Evolutionary conservation across 2,113 vertebrate genomes (phyloP), one percentile per base, ranked within the genome.

Genomic region (Conger conger): DNA sequence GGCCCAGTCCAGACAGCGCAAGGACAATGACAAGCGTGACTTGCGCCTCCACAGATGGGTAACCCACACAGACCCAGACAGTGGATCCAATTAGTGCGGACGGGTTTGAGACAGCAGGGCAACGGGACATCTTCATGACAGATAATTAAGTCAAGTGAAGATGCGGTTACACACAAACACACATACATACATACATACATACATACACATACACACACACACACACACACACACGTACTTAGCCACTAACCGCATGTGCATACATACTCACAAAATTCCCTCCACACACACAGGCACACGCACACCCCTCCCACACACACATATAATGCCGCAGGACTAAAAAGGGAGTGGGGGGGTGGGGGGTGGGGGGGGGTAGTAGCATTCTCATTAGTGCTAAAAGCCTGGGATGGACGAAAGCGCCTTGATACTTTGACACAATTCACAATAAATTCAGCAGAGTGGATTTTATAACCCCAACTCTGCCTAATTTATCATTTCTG

Each of bases 401-500:
- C 93, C 79, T 87, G 84, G 80, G 91, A 91, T 57, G 42, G n/a
- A 84, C 45, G 84, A 81, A 82, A 89, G 84, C 84, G 82, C 86
- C 81, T 82, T 76, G 80, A 82, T 86, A 87, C 86, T 84, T 89
- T 90, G 87, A 91, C 91, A 89, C 85, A 23, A 86, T 89, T 85
- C 87, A 91, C 92, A 90, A 94, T 95, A 95, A 96, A 95, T 96
- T 86, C 92, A 94, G 89, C 86, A 86, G 90, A 90, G 85, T 93
- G 89, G 77, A 79, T 92, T 94, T 94, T 94, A 94, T 94, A 95
- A 95, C 90, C 92, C 87, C 91, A 92, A 94, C 94, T 90, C 90
- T 88, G 87, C 87, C 93, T 94, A 90, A 96, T 96, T 94, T 91
- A 96, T 96, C 95, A 95, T 93, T 94, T 93, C 92, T 93, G 88